A percentile compares a stretch with the other conserved stretches of the same genome.
phyloP scores from a whole-genome alignment of 2,888 invertebrate genomes.

The Epistrophe grossulariae region DNA sequence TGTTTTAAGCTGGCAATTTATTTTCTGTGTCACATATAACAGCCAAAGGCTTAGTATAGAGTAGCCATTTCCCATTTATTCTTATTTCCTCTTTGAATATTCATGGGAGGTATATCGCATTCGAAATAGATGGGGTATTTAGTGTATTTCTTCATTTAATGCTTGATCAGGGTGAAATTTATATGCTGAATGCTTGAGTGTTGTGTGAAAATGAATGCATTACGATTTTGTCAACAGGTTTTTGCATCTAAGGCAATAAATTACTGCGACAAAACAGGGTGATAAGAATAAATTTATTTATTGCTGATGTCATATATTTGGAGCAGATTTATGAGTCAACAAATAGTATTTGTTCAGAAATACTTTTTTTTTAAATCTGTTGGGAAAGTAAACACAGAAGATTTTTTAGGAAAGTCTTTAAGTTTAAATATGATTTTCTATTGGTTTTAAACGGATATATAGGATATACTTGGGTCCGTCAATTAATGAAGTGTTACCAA shows the following conservation, averaged over 20 bases:
- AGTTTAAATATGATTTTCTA: no score
- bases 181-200: background rate
- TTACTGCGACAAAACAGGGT: slow-evolving; percentile 1
- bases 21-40: background rate
- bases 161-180: slow-evolving; percentile 11
- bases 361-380: no score
- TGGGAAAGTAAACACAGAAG: no score
- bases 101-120: slow-evolving; percentile 24
- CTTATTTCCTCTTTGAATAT: slow-evolving; percentile 7
- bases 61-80: background rate
- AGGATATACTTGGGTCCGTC: no score
- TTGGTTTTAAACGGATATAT: no score
- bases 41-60: background rate
- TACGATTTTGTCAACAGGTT: slow-evolving; percentile 36
- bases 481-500: no score
- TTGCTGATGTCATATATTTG: background rate
- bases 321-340: background rate
- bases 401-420: no score
- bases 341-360: background rate
- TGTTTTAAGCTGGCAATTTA: background rate
- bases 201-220: slow-evolving; percentile 32
- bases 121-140: background rate
- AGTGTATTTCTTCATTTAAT: slow-evolving; percentile 16
- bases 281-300: slow-evolving; percentile 14
- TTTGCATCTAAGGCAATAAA: slow-evolving; percentile 21